Conservation (phyloP, 2,797 vertebrate species). For the Holocentrus rufus region DNA sequence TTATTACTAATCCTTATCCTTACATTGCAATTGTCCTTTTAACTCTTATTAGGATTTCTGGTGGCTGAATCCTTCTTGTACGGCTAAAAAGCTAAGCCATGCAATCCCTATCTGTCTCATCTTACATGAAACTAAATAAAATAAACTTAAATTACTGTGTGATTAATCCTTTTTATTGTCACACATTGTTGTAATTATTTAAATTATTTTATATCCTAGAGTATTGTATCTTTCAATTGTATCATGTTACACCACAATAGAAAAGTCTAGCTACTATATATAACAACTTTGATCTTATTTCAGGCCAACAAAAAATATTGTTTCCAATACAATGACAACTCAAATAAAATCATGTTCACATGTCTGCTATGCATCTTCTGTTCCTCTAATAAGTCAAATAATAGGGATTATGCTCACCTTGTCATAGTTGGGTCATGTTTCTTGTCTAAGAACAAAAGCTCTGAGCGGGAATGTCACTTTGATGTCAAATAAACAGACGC, state of each 20-base stretch:
- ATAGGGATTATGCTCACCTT: not conserved
- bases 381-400: not conserved
- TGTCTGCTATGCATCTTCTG: not conserved
- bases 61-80: not conserved
- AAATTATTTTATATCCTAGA: not conserved
- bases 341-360: not conserved
- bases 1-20: too few species aligned
- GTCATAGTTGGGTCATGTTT: slow-evolving; percentile 24
- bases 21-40: not conserved
- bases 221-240: not conserved
- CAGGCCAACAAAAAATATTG: not conserved
- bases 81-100: not conserved
- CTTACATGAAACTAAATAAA: slow-evolving; percentile 1
- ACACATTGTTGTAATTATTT: not conserved
- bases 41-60: not conserved
- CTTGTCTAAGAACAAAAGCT: slow-evolving; percentile 31
- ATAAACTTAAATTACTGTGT: not conserved
- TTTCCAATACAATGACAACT: not conserved
- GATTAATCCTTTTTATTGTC: not conserved
- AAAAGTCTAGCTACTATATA: not conserved
- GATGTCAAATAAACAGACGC: slow-evolving; percentile 39
- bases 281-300: not conserved
- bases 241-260: not conserved
- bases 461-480: slow-evolving; percentile 24
- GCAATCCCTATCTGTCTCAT: slow-evolving; percentile 1